These are phyloP conservation scores for Cacajao melanocephalus DNA, from an alignment of 2,797 vertebrate species.

Conservation along the genomic window DNA sequence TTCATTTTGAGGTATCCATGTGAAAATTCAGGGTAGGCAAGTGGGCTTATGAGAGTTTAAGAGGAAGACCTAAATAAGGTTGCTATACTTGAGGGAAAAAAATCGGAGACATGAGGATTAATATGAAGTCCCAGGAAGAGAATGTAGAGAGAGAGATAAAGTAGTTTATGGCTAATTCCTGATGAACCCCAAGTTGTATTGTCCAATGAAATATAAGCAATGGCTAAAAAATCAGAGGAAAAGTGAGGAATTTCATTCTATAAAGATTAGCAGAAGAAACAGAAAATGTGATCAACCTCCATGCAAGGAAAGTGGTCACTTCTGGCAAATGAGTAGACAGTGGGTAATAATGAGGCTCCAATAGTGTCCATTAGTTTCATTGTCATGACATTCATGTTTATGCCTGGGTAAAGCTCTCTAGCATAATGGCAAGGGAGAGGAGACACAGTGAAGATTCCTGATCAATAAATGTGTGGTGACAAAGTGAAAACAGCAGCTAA, in stretches of 20 bases:
- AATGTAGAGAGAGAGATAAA: neutral
- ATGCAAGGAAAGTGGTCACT: neutral
- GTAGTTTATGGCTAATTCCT: neutral
- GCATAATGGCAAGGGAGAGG: neutral
- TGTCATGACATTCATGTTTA: neutral
- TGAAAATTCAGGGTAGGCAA: neutral
- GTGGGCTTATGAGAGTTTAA: neutral
- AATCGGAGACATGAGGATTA: neutral
- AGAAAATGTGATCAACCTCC: neutral
- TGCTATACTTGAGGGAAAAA: neutral
- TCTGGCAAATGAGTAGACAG: neutral
- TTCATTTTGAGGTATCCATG: neutral
- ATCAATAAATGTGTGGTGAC: neutral
- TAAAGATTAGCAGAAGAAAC: neutral
- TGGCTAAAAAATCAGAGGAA: neutral
- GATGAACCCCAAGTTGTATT: neutral
- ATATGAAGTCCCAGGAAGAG: neutral
- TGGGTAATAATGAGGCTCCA: neutral
- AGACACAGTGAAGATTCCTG: neutral
- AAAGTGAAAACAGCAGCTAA: neutral
- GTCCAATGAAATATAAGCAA: neutral
- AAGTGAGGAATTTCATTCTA: neutral
- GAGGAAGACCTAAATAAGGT: neutral
- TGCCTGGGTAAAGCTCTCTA: neutral
- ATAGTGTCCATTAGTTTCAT: neutral